Percentiles rank a stretch among this genome's conserved stretches.
These are phyloP conservation scores for Aspidoscelis tigris DNA, from an alignment of 2,113 vertebrate species.

Conservation along the genomic window DNA sequence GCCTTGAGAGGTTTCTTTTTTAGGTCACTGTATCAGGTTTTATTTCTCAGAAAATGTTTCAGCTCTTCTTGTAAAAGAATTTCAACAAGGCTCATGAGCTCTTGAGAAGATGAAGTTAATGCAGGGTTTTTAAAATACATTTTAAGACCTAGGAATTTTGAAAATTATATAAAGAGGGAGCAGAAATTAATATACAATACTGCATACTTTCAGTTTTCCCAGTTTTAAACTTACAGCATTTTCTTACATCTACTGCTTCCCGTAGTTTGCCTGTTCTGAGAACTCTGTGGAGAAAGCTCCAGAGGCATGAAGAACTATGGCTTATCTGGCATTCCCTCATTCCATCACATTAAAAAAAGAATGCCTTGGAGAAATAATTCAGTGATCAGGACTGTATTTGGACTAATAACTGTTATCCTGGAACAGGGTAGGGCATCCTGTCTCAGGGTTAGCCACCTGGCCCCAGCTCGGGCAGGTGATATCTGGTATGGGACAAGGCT, in stretches of 20 bases:
- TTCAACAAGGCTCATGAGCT: neutral
- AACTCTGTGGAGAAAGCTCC: neutral
- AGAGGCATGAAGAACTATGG: neutral
- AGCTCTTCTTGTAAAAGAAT: neutral
- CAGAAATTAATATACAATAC: neutral
- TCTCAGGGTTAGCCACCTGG: no score
- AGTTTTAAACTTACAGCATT: neutral
- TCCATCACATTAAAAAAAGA: neutral
- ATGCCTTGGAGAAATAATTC: neutral
- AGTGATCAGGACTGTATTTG: no score
- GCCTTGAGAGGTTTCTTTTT: neutral
- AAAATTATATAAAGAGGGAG: neutral
- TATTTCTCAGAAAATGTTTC: neutral
- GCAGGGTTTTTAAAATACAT: neutral
- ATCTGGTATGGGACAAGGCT: no score
- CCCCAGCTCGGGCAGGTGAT: no score
- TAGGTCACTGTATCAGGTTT: neutral
- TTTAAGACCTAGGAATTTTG: neutral
- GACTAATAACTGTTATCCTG: no score
- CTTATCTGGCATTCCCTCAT: neutral
- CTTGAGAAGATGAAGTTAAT: no score
- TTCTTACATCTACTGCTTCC: neutral
- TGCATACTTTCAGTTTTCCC: neutral
- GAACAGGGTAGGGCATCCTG: no score
- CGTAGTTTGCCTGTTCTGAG: no score